phyloP scores from a whole-genome alignment of 2,888 invertebrate species.

The Entomobrya proxima region DNA sequence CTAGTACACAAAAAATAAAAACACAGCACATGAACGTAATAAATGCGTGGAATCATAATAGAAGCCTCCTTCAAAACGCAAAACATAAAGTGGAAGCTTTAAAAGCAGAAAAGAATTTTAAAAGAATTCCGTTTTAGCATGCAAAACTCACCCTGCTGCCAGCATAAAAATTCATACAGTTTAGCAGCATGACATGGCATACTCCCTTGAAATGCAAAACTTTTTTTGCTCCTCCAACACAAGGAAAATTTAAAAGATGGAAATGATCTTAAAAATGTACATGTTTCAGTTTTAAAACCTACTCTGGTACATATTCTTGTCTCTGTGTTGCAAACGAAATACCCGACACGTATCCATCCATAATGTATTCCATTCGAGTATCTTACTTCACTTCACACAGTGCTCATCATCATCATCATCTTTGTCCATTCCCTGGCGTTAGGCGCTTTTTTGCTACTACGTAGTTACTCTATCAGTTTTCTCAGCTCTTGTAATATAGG shows the following conservation, averaged over 20 bases:
- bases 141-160: neutral
- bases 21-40: neutral
- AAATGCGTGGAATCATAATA: neutral
- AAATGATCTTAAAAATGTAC: neutral
- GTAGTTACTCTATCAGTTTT: neutral
- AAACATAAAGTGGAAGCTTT: too few species aligned
- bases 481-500: slow-evolving; percentile 37
- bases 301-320: too few species aligned
- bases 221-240: neutral
- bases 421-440: neutral
- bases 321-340: neutral
- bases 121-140: slow-evolving; percentile 6
- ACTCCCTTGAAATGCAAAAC: neutral
- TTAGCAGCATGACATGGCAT: neutral
- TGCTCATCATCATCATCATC: slow-evolving; percentile 31
- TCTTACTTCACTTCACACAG: neutral
- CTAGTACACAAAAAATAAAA: neutral
- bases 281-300: neutral
- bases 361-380: neutral
- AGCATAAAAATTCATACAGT: neutral
- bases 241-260: neutral
- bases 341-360: slow-evolving; percentile 8
- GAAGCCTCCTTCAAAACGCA: neutral
- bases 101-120: too few species aligned
- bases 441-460: neutral